Percentiles rank a stretch among this genome's conserved stretches.
phyloP scores from a whole-genome alignment of 2,888 invertebrate genomes.

The Cremastobaeus sp. region DNA sequence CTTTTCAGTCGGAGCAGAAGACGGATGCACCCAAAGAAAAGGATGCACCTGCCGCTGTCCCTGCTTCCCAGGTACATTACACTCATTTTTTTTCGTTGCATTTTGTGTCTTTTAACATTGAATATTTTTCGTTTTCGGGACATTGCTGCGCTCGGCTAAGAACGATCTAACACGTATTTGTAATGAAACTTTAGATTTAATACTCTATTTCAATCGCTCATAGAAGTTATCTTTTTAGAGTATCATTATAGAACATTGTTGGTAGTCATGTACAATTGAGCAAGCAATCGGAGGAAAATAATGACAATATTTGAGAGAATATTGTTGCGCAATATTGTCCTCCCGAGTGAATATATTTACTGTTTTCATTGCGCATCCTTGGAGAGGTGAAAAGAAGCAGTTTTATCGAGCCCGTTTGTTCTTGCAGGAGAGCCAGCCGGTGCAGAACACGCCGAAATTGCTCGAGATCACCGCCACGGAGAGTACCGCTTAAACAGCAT shows the following conservation, averaged over 20 bases:
- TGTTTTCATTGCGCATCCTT: background rate
- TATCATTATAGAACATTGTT: background rate
- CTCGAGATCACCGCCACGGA: constrained; percentile 79
- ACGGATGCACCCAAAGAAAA: constrained; percentile 74
- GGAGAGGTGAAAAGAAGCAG: background rate
- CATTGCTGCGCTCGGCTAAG: constrained; percentile 7
- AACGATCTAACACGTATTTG: constrained; percentile 17
- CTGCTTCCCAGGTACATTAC: constrained; percentile 75
- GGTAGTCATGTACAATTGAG: too few relatives aligned
- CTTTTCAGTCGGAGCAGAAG: constrained; percentile 77
- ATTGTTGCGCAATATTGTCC: too few relatives aligned
- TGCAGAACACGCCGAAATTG: constrained; percentile 79
- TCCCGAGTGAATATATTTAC: too few relatives aligned
- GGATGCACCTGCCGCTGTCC: constrained; percentile 72
- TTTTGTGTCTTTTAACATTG: constrained; percentile 23
- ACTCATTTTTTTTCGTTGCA: constrained; percentile 66
- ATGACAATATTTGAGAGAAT: too few relatives aligned
- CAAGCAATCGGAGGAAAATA: too few relatives aligned
- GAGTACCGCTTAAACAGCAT: constrained; percentile 80
- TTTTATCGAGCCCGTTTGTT: background rate
- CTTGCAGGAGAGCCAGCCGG: constrained; percentile 80
- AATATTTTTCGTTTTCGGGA: background rate
- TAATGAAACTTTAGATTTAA: constrained; percentile 21
- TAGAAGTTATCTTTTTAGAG: constrained; percentile 13
- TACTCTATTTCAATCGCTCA: constrained; percentile 5